Evolutionary conservation across 2,888 invertebrate species (phyloP).

Genomic region (Synergus gifuensis): DNA sequence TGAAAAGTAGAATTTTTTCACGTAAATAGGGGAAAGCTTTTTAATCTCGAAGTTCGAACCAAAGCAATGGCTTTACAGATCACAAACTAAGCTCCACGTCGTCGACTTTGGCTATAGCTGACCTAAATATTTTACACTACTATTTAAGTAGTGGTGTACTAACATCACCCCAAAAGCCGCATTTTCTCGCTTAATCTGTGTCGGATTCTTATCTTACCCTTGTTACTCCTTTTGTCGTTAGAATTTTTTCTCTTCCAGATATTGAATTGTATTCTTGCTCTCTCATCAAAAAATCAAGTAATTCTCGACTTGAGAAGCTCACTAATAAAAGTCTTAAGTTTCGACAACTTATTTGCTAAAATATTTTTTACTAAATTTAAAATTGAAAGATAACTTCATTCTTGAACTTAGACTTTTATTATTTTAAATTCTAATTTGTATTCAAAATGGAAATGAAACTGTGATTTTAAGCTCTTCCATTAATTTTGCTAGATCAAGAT

Average conservation of each 20-base stretch:
- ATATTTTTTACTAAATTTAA: too few relatives aligned
- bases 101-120: constrained; percentile 39
- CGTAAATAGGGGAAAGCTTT: constrained; percentile 16
- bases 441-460: too few relatives aligned
- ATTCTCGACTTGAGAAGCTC: background rate
- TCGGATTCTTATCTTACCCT: constrained; percentile 10
- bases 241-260: background rate
- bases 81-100: constrained; percentile 13
- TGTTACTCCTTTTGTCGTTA: background rate
- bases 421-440: too few relatives aligned
- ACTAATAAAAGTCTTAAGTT: background rate
- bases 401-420: too few relatives aligned
- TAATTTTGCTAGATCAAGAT: too few relatives aligned
- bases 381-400: too few relatives aligned
- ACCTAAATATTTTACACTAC: constrained; percentile 33
- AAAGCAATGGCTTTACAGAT: constrained; percentile 27
- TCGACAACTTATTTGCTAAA: too few relatives aligned
- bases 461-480: too few relatives aligned
- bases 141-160: constrained; percentile 37
- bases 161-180: constrained; percentile 24
- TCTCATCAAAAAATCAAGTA: background rate
- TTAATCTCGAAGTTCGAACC: constrained; percentile 37
- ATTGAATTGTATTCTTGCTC: background rate
- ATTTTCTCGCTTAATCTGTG: constrained; percentile 35
- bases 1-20: constrained; percentile 21